Evolutionary conservation across 2,797 vertebrate species (phyloP), one percentile per base, ranked within the genome.

Genomic region (Labeo calbasu): DNA sequence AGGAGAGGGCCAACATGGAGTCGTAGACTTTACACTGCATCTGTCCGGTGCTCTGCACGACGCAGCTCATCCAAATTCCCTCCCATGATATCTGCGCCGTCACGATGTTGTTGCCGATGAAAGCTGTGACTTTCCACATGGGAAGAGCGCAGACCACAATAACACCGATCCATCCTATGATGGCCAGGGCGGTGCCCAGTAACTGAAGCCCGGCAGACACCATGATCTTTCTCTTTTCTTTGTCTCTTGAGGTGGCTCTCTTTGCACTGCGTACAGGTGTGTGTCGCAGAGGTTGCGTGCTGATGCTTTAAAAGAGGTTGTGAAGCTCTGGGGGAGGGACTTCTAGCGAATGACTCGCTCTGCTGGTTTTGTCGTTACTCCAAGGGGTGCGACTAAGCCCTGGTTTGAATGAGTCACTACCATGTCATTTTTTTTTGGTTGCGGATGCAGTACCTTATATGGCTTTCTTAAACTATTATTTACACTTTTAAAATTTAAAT

Each of bases 21-120:
- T 99, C 98, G 40, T 99, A 97, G 65, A 99, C 93, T 91, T 97
- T 98, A 90, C 98, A 99, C 86, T 99, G 98, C 96, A 99, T 98
- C 94, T 99, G 98, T 21, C 98, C 98, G 0, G 98, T 99, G 93
- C 98, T 99, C 94, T 98, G 98, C 51, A 95, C 91, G 87, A 99
- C 96, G 0, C 98, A 99, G 91, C 0, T 95, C 98, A 99, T 99
- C 98, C 98, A 99, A 83, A 99, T 96, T 14, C 98, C 98, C 77
- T 99, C 97, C 97, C 97, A 98, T 59, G 88, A 59, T 36, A 89
- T 95, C 94, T 99, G 98, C 0, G 98, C 91, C 0, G 96, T 96
- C 82, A 99, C 93, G 1, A 99, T 99, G 95, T 95, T 98, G 94
- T 91, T 96, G 70, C 98, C 97, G 0, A 99, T 92, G 81, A 98